Base-by-base conservation (phyloP, 2,797 vertebrate genomes). In the Macrochelys suwanniensis region DNA sequence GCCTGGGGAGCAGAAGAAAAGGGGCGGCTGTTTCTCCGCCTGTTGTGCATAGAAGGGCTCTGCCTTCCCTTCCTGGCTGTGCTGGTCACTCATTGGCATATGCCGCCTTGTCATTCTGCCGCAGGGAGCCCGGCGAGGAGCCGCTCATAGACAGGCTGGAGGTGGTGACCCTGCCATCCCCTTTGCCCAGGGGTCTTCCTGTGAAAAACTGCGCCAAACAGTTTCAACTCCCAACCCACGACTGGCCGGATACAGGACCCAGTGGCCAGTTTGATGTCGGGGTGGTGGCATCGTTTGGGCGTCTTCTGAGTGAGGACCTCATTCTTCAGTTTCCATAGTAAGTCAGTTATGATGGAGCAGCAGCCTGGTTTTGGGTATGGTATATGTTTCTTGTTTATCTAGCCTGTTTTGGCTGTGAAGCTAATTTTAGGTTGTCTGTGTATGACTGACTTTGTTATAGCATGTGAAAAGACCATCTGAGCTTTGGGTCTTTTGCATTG, bases 211-310 rank as follows among this genome's bases (percentile, higher is more conserved):
- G 98, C 17, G 99, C 99, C 3, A 86, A 92, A 7, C 97, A 98
- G 89, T 97, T 99, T 71, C 96, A 94, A 50, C 98, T 99, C 1
- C 97, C 97, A 0, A 61, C 99, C 13, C 98, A 99, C 9, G 97
- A 98, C 57, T 99, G 99, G 99, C 99, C 99, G 0, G 94, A 98
- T 5, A 95, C 98, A 4, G 97, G 98, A 2, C 92, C 98, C 0
- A 90, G 56, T 2, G 97, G 98, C 31, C 98, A 96, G 17, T 99
- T 99, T 84, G 99, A 99, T 33, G 98, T 99, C 6, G 99, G 99
- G 0, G 99, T 99, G 47, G 99, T 99, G 89, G 99, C 99, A 81
- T 99, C 99, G 0, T 99, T 99, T 68, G 99, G 99, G 28, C 98
- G 98, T 85, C 98, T 99, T 77, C 98, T 99, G 65, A 98, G 95